These are phyloP conservation scores for Sapajus apella DNA, from an alignment of 2,113 vertebrate species.

Conservation along the genomic window DNA sequence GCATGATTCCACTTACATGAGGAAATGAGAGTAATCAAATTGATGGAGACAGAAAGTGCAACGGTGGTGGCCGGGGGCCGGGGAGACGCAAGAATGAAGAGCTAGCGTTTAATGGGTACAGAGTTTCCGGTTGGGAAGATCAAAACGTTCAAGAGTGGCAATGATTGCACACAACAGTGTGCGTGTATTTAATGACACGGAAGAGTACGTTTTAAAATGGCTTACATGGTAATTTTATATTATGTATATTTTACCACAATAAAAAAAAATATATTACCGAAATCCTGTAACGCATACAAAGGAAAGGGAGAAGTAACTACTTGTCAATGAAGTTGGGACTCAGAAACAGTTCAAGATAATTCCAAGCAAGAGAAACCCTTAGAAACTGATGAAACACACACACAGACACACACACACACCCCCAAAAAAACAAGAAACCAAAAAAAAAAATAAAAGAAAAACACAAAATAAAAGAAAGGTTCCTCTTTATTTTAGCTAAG, in stretches of 20 bases:
- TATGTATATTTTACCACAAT: not conserved
- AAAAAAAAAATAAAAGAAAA: not conserved
- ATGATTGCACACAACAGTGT: not conserved
- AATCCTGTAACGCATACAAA: not conserved
- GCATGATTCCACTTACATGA: not conserved
- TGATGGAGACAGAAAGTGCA: not conserved
- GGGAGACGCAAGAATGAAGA: not conserved
- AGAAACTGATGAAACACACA: not conserved
- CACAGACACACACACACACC: too few relatives aligned
- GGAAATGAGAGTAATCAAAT: not conserved
- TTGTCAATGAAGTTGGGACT: not conserved
- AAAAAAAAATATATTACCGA: not conserved
- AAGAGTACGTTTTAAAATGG: not conserved
- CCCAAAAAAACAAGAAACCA: not conserved
- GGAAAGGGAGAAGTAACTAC: not conserved
- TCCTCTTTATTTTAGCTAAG: not conserved
- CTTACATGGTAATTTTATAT: not conserved
- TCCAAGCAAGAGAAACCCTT: not conserved
- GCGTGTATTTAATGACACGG: not conserved
- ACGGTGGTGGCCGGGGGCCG: not conserved
- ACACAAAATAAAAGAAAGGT: not conserved
- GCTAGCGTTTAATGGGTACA: not conserved
- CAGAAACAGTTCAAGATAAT: not conserved
- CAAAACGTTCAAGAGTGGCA: too few relatives aligned
- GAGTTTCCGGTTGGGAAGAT: not conserved